Evolutionary conservation across 30 jellyfish, hydroid and myxozoan genomes (phyloP).

Genomic region (Aurelia sp.): DNA sequence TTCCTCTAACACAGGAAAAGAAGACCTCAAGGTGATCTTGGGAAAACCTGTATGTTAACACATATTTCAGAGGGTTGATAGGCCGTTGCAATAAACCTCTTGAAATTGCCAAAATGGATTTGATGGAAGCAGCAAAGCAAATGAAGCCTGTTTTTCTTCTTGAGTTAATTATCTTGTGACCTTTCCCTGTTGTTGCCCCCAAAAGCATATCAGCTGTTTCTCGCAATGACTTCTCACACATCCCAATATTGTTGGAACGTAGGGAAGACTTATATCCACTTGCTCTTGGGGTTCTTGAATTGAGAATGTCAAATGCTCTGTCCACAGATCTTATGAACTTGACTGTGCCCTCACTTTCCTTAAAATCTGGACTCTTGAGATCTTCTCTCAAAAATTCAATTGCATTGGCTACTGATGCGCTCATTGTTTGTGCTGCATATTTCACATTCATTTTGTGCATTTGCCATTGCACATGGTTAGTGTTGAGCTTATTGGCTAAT

Average conservation of each 20-base stretch:
- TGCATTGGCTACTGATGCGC: conserved; percentile 49
- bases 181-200: conserved; percentile 3
- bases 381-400: conserved; percentile 26
- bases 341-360: conserved; percentile 37
- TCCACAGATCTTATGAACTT: conserved; percentile 40
- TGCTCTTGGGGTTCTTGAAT: conserved; percentile 48
- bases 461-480: conserved; percentile 37
- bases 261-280: conserved; percentile 40
- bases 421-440: conserved; percentile 38
- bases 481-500: conserved; percentile 37
- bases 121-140: conserved; percentile 26
- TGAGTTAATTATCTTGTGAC: background rate
- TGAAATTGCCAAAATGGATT: conserved; percentile 3
- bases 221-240: conserved; percentile 5
- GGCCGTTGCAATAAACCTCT: background rate
- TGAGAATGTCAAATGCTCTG: conserved; percentile 28
- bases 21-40: conserved; percentile 61
- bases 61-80: conserved; percentile 36
- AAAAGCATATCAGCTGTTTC: background rate
- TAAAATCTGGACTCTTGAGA: conserved; percentile 24
- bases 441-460: conserved; percentile 57
- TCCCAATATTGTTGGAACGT: background rate
- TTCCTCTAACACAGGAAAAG: conserved; percentile 29
- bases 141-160: conserved; percentile 35
- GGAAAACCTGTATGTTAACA: conserved; percentile 57